A percentile compares a stretch with the other conserved stretches of the same genome.
phyloP scores from a whole-genome alignment of 2,797 vertebrate species.

The Dendrocincla fuliginosa region DNA sequence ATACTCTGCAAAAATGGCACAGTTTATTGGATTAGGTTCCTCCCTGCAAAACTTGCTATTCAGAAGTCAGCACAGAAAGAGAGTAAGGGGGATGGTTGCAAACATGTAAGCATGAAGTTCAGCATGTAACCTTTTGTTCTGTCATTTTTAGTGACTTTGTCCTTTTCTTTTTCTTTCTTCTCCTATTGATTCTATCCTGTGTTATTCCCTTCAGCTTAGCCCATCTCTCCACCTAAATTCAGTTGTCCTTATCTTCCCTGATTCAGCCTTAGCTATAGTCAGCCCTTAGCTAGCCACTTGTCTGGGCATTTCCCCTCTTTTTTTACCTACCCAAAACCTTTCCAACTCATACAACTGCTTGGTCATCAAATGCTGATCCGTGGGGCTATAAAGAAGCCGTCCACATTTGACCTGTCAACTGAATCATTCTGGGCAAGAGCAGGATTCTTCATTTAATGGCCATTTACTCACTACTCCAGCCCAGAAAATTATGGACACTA shows the following conservation, averaged over 20 bases:
- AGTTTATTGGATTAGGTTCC: not conserved
- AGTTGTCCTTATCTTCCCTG: constrained; percentile 18
- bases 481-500: constrained; percentile 47
- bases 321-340: constrained; percentile 6
- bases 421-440: constrained; percentile 59
- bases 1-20: not conserved
- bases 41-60: not conserved
- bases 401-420: constrained; percentile 52
- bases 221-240: not conserved
- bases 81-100: not conserved
- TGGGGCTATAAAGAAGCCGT: constrained; percentile 62
- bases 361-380: constrained; percentile 24
- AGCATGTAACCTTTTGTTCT: constrained; percentile 50
- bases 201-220: constrained; percentile 49
- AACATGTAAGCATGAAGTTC: constrained; percentile 26
- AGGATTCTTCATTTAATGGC: constrained; percentile 56
- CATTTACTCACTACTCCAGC: constrained; percentile 42
- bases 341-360: constrained; percentile 10
- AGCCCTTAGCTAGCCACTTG: not conserved
- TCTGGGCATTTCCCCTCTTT: not conserved
- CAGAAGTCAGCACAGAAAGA: not conserved
- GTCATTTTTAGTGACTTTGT: constrained; percentile 50
- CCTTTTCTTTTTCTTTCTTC: constrained; percentile 64
- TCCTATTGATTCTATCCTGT: constrained; percentile 47
- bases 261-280: constrained; percentile 12